Conservation (phyloP, 2,113 vertebrate species). For the Philantomba maxwellii region DNA sequence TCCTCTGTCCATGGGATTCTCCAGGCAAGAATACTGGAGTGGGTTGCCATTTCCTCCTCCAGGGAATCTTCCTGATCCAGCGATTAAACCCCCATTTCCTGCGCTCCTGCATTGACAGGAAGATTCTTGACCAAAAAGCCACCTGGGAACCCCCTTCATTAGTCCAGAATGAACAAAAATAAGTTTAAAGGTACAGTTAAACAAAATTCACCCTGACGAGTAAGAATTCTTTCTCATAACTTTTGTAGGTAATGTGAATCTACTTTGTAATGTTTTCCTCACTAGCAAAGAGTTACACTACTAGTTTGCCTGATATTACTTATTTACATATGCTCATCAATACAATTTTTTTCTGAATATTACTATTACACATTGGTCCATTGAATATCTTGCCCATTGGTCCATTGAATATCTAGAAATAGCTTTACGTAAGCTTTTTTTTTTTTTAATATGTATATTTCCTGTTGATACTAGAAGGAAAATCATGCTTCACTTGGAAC, state of each 20-base stretch:
- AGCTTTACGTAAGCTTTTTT: not conserved
- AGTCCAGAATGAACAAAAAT: not conserved
- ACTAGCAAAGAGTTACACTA: not conserved
- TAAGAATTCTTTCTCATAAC: not conserved
- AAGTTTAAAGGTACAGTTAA: not conserved
- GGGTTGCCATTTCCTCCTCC: not conserved
- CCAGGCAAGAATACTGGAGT: not conserved
- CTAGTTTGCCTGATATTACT: not conserved
- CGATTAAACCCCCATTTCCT: not conserved
- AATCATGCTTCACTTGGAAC: not conserved
- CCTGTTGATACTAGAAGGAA: not conserved
- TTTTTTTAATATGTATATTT: not conserved
- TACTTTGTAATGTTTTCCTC: not conserved
- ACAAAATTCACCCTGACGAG: not conserved
- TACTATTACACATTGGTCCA: not conserved
- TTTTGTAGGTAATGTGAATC: not conserved
- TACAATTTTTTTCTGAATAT: not conserved
- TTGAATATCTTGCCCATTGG: not conserved
- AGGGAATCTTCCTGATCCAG: not conserved
- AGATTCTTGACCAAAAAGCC: not conserved
- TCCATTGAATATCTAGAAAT: not conserved
- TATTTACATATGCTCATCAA: not conserved
- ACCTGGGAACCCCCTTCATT: not conserved
- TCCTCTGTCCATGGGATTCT: not conserved
- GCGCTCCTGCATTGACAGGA: not conserved